These are phyloP conservation scores for Mesocricetus auratus DNA, from an alignment of 2,113 vertebrate species.

Conservation along the genomic window DNA sequence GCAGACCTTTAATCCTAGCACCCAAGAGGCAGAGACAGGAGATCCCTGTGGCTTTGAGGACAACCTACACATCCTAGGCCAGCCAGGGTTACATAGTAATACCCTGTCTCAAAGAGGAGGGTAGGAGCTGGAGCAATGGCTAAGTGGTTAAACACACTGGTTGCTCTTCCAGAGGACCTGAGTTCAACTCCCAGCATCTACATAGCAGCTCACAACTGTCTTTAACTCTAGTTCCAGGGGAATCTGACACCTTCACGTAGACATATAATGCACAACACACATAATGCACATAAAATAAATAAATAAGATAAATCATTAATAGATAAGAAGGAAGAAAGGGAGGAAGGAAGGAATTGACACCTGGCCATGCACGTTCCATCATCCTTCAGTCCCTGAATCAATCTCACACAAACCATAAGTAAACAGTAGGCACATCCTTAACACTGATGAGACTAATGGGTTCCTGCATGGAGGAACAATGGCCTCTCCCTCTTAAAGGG, in stretches of 20 bases:
- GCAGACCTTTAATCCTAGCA: background rate
- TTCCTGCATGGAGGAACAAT: background rate
- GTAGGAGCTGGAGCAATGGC: too few relatives aligned
- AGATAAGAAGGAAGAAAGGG: background rate
- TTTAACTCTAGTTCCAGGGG: background rate
- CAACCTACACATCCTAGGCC: background rate
- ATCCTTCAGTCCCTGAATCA: too few relatives aligned
- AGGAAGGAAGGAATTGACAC: background rate
- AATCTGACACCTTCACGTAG: background rate
- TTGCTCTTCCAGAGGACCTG: background rate
- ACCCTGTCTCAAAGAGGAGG: background rate
- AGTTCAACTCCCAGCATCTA: background rate
- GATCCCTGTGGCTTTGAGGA: background rate
- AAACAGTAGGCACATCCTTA: background rate
- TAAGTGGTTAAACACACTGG: background rate
- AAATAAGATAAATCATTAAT: too few relatives aligned
- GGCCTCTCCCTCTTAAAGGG: background rate
- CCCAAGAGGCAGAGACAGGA: background rate
- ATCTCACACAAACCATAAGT: background rate
- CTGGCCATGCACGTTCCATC: background rate
- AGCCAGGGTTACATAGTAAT: background rate
- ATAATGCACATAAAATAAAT: background rate
- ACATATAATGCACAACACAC: background rate
- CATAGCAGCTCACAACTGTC: background rate
- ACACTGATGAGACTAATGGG: background rate